Evolutionary conservation across 2,797 vertebrate genomes (phyloP).

Genomic region (Apodemus agrarius): DNA sequence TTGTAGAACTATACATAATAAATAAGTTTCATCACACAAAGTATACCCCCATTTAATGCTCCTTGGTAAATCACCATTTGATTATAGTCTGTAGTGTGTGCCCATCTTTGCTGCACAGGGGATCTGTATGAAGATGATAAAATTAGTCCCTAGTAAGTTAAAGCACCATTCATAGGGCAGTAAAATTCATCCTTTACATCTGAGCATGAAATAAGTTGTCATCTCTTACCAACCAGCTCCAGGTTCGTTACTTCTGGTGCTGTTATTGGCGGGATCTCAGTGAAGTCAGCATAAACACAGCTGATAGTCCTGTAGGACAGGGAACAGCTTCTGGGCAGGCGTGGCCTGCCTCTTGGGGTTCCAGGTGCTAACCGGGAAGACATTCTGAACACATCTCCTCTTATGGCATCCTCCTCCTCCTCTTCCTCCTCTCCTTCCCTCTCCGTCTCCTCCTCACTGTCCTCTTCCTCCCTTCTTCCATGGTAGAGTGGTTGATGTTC

Average conservation of each 20-base stretch:
- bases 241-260: slow-evolving; percentile 93
- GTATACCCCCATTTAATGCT: neutral
- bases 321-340: slow-evolving; percentile 91
- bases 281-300: slow-evolving; percentile 91
- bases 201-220: neutral
- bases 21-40: neutral
- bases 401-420: slow-evolving; percentile 84
- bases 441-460: neutral
- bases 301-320: slow-evolving; percentile 92
- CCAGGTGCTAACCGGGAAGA: slow-evolving; percentile 76
- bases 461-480: slow-evolving; percentile 30
- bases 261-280: slow-evolving; percentile 91
- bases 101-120: neutral
- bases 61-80: neutral
- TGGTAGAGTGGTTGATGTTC: neutral
- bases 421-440: slow-evolving; percentile 30
- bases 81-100: neutral
- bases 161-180: neutral
- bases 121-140: slow-evolving; percentile 1
- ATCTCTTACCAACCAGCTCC: slow-evolving; percentile 93
- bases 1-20: neutral
- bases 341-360: slow-evolving; percentile 81
- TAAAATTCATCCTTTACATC: neutral
- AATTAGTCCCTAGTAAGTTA: slow-evolving; percentile 50
- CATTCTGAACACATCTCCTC: slow-evolving; percentile 91